Base-by-base conservation (phyloP, 2,888 invertebrate species). In the Trissolcus brochymenae region DNA sequence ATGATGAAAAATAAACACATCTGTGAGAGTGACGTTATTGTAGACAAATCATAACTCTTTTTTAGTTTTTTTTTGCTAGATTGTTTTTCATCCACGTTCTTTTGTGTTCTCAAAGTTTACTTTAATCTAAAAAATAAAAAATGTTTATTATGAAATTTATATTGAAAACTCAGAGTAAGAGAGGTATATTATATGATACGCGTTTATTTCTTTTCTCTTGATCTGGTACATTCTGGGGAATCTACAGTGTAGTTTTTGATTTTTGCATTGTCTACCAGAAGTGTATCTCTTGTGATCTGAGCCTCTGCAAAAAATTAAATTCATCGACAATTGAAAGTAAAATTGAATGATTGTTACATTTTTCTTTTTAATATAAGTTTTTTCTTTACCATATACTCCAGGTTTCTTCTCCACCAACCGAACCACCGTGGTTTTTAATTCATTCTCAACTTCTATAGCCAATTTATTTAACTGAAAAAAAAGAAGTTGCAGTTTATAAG, bases 391-490 rank as follows among this genome's bases (percentile, higher is more conserved):
- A 89, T 90, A 94, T 79, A 91, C 90, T 77, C 94, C 93, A 46
- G 94, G 93, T 81, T 91, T 90, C n/a, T 92, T 91, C 90, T 94
- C 91, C 80, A 90, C 90, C 4, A 94, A 94, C 89, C 95, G 95
- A 72, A 96, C 92, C 1, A 96, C 92, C 85, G 93, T 93, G 11
- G 93, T 93, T 83, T 92, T 91, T 25, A 95, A 85, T 89, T 95
- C 94, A 59, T 88, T 88, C 85, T 94, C 94, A 1, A 95, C 93
- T 84, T 93, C 94, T 79, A 91, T 90, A 0, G 93, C 92, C 82
- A 93, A 91, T 85, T 93, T 91, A 6, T 95, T 87, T 89, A 95
- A 90, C 95, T 95, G 83, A 68, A 91, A 61, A 56, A 13, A 55
- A 49, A 76, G 73, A 68, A 17, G 50, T 21, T 51, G 53, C 29